A percentile compares a stretch with the other conserved stretches of the same genome.
Conservation (phyloP, 2,113 vertebrate species). For the Apteryx owenii region DNA sequence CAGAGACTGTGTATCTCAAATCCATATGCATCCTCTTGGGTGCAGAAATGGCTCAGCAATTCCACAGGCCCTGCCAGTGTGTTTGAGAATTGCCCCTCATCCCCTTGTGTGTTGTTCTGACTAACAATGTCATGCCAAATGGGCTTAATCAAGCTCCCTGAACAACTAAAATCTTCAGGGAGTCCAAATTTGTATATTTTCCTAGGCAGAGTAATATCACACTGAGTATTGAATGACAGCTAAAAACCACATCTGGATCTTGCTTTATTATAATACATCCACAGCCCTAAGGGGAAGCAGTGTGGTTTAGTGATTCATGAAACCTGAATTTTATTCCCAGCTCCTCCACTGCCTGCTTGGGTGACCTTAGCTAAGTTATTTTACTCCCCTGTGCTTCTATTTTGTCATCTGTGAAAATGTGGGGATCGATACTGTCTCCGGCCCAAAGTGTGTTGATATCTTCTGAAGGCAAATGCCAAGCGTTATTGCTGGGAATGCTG, state of each 20-base stretch:
- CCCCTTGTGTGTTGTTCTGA: background rate
- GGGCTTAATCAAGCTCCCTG: slow-evolving; percentile 44
- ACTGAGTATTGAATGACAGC: slow-evolving; percentile 47
- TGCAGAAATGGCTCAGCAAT: background rate
- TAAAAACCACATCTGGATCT: slow-evolving; percentile 71
- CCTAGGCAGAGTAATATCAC: slow-evolving; percentile 59
- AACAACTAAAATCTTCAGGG: slow-evolving; percentile 17
- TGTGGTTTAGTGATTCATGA: slow-evolving; percentile 66
- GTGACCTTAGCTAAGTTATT: slow-evolving; percentile 44
- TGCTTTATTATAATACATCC: slow-evolving; percentile 56
- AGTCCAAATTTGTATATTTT: slow-evolving; percentile 65
- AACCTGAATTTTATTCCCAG: slow-evolving; percentile 62
- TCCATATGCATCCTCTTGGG: background rate
- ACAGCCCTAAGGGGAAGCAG: slow-evolving; percentile 54
- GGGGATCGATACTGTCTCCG: background rate
- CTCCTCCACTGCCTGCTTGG: slow-evolving; percentile 45
- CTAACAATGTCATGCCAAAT: background rate
- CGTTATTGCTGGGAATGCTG: background rate
- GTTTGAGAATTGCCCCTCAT: background rate
- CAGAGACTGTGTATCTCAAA: background rate
- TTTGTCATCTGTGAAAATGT: background rate
- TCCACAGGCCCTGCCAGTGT: background rate
- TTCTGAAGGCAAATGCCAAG: background rate
- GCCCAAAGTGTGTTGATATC: background rate
- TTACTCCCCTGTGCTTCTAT: background rate